Percentiles rank a stretch among this genome's conserved stretches.
phyloP scores from a whole-genome alignment of 2,888 invertebrate genomes.

The Blastobasis lacticolella region DNA sequence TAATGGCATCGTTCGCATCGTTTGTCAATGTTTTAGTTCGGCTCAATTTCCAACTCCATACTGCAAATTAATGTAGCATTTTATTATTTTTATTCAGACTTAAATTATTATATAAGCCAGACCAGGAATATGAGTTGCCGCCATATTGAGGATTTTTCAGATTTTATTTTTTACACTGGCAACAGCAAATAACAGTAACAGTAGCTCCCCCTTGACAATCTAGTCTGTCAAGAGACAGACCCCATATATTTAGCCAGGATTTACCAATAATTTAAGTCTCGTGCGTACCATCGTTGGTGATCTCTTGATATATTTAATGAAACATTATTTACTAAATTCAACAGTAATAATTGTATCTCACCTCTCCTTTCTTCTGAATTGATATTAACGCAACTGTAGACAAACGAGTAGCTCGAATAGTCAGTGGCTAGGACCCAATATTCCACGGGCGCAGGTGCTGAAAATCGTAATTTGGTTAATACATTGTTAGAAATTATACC shows the following conservation, averaged over 20 bases:
- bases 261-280: too few relatives aligned
- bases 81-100: not conserved
- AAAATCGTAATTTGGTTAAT: slow-evolving; percentile 1
- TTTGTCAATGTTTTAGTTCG: slow-evolving; percentile 22
- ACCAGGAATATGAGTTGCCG: too few relatives aligned
- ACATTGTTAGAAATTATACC: too few relatives aligned
- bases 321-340: not conserved
- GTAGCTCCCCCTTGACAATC: too few relatives aligned
- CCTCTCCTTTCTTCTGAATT: slow-evolving; percentile 46
- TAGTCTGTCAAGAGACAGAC: too few relatives aligned
- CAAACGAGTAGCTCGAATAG: slow-evolving; percentile 73
- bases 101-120: not conserved
- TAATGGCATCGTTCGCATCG: slow-evolving; percentile 22
- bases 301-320: too few relatives aligned
- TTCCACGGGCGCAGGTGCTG: slow-evolving; percentile 16
- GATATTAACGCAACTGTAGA: slow-evolving; percentile 73
- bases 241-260: too few relatives aligned
- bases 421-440: slow-evolving; percentile 61
- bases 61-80: slow-evolving; percentile 19
- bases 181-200: too few relatives aligned
- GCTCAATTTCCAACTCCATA: slow-evolving; percentile 46
- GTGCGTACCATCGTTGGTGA: too few relatives aligned
- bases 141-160: too few relatives aligned
- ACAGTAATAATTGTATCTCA: slow-evolving; percentile 25
- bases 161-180: too few relatives aligned